Evolutionary conservation across 2,888 invertebrate genomes (phyloP).

Genomic region (Caenorhabditis afra): DNA sequence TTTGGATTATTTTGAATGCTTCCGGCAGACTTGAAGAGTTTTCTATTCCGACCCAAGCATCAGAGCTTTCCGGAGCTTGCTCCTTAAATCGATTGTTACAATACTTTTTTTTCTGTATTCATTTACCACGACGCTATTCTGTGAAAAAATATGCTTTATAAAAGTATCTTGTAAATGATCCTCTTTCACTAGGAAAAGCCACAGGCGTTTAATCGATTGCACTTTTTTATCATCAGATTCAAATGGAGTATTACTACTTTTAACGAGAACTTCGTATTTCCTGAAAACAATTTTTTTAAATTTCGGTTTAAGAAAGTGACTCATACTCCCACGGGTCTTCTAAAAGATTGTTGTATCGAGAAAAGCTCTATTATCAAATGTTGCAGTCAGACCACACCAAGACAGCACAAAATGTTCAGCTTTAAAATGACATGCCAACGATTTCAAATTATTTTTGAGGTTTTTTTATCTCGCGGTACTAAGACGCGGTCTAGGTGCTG

Average conservation of each 20-base stretch:
- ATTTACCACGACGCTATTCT: conserved; percentile 53
- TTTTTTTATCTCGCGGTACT: too few species aligned
- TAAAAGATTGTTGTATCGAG: too few species aligned
- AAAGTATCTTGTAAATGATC: conserved; percentile 94
- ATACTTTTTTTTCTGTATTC: too few species aligned
- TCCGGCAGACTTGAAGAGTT: conserved; percentile 82
- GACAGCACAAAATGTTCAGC: too few species aligned
- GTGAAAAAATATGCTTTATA: conserved; percentile 90
- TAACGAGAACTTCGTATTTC: conserved; percentile 67
- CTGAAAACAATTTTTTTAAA: conserved; percentile 33
- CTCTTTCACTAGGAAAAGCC: conserved; percentile 94
- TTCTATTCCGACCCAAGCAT: conserved; percentile 47
- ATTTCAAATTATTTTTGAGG: too few species aligned
- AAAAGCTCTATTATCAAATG: too few species aligned
- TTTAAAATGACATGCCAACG: too few species aligned
- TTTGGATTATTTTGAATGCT: conserved; percentile 95
- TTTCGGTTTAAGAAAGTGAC: too few species aligned
- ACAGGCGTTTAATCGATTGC: conserved; percentile 86
- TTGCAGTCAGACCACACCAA: too few species aligned
- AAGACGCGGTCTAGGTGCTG: too few species aligned
- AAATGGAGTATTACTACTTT: conserved; percentile 91
- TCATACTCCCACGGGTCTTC: too few species aligned
- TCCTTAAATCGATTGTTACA: too few species aligned
- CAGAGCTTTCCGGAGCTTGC: conserved; percentile 27
- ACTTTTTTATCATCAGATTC: conserved; percentile 85